phyloP scores from a whole-genome alignment of 2,888 invertebrate genomes.

The Stictocephala bisonia region DNA sequence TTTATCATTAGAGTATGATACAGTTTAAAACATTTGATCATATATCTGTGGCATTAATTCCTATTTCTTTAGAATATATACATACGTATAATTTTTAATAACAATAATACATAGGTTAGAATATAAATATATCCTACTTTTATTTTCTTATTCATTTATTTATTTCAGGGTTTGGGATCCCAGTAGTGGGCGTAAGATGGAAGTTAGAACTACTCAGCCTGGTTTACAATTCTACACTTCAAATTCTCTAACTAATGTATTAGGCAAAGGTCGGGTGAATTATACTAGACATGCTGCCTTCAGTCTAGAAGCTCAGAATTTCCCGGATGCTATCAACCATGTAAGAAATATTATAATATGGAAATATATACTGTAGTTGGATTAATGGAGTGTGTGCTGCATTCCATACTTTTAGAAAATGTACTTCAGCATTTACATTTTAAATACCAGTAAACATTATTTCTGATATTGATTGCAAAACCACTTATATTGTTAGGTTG shows the following conservation, averaged over 20 bases:
- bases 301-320: constrained; percentile 93
- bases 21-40: too few species aligned
- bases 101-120: background rate
- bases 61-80: background rate
- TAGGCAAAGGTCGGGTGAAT: constrained; percentile 76
- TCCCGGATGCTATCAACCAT: constrained; percentile 90
- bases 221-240: constrained; percentile 91
- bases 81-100: background rate
- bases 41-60: too few species aligned
- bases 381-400: too few species aligned
- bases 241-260: constrained; percentile 61
- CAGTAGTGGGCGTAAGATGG: constrained; percentile 75
- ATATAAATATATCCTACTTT: background rate
- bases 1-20: too few species aligned
- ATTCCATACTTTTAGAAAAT: too few species aligned
- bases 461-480: too few species aligned
- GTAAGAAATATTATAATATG: constrained; percentile 43
- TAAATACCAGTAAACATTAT: too few species aligned
- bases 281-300: constrained; percentile 85
- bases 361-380: too few species aligned
- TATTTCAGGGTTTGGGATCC: constrained; percentile 42
- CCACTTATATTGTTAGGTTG: too few species aligned
- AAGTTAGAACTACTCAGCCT: constrained; percentile 87
- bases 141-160: background rate
- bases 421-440: too few species aligned